Base-by-base conservation (phyloP, 2,888 invertebrate genomes). In the Tetragonula carbonaria region DNA sequence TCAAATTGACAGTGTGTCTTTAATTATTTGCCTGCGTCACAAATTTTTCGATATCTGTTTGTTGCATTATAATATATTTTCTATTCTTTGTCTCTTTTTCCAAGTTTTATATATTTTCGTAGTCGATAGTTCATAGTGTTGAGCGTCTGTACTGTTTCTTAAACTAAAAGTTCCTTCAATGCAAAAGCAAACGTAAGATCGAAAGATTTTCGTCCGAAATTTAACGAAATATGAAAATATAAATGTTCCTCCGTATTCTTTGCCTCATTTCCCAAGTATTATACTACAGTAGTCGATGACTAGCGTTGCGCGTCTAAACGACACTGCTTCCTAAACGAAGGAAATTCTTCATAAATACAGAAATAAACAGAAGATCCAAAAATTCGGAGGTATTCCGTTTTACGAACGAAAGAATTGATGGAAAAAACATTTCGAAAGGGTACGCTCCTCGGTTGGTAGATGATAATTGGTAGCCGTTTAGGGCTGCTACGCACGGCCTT, bases 401-500 rank as follows among this genome's bases (percentile, higher is more conserved):
- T 16, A 28, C 1, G 16, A 28, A 8, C 28, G 28, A 2, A 6
- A 28, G 6, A 4, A 0, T 16, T 45, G 55, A 55, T 28, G 57
- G 59, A 68, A 75, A 68, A 75, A 75, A 6, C 53, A 45, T 18
- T 53, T 28, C 21, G 63, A 77, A 62, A 11, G 53, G n/a, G 14
- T 16, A 38, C 21, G 72, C 28, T 28, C 28, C 23, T 71, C 53
- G 73, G 38, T 77, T 63, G 74, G 62, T 70, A 66, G 33, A 73
- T 72, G 87, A 87, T 89, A 87, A 89, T 88, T 81, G 84, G 38
- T 57, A 73, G 2, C 18, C 55, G 80, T 85, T 86, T 78, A 79
- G 79, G 63, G 78, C 76, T 78, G 51, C 74, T 33, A 75, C 65
- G 77, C 86, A 45, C 45, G 45, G 85, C 33, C 33, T 33, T 86